Base-by-base conservation (phyloP, 2,888 invertebrate genomes). In the Metopia argyrocephala region DNA sequence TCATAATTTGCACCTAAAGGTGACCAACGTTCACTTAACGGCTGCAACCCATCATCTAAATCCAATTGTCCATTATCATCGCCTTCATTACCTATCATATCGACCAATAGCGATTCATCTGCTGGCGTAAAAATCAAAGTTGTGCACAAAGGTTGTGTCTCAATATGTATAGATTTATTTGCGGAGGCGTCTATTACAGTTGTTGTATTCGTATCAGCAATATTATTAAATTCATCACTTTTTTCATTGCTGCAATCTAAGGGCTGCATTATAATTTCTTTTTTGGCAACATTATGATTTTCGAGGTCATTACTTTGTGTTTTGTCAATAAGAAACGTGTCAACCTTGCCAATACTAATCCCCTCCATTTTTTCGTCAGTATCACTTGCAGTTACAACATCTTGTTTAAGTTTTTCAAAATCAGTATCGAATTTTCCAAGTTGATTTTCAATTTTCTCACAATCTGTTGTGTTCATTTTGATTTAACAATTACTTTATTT, bases 1-100 rank as follows among this genome's bases (percentile, higher is more conserved):
- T 89, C 89, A 69, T 89, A 89, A 66, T 89, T 89, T 25, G 89
- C 89, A 2, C 89, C 89, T 62, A 89, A 48, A 0, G 89, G 89
- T 0, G 89, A 89, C 89, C 89, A 89, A 54, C 89, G 86, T 78
- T 89, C 89, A 78, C 89, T 89, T 4, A 89, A 71, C 2, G 86
- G 86, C 52, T 89, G 87, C 23, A 79, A 59, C 1, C 78, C 59
- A 18, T 83, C 82, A 59, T 84, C 80, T 18, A 74, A 82, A 50
- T 82, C 68, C 0, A 31, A 20, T n/a, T 68, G 27, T 2, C 23
- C 31, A 20, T 52, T 52, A 25, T 61, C 64, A 25, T 71, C 61
- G 31, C 12, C 20, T 48, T 68, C 61, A 9, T 52, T 21, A 46
- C 15, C 28, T 6, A 54, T 3, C 27, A 56, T 66, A 48, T 5